Percentiles rank a stretch among this genome's conserved stretches.
These are phyloP conservation scores for Nasonia oneida DNA, from an alignment of 2,888 invertebrate genomes.

Conservation along the genomic window DNA sequence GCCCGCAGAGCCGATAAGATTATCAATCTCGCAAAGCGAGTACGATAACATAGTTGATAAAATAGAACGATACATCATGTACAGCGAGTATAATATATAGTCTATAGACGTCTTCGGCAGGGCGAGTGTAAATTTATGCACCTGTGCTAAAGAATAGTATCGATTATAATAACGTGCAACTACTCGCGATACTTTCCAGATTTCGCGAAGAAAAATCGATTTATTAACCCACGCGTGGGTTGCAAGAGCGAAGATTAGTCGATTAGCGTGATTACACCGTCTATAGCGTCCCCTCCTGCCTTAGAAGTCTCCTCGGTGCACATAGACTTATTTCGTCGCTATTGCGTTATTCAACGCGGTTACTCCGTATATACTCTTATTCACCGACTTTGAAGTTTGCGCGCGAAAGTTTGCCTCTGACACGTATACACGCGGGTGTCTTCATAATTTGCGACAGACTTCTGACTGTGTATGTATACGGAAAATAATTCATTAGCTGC, in stretches of 20 bases:
- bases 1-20: not conserved
- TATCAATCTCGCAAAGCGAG: conserved; percentile 14
- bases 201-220: not conserved
- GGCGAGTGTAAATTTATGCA: not conserved
- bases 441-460: not conserved
- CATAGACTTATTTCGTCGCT: not conserved
- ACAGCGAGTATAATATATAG: not conserved
- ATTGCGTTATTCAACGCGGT: not conserved
- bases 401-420: not conserved
- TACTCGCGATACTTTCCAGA: not conserved
- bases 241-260: not conserved
- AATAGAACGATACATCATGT: not conserved
- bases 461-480: not conserved
- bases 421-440: not conserved
- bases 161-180: not conserved
- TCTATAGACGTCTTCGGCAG: not conserved
- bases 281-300: not conserved
- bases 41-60: conserved; percentile 17
- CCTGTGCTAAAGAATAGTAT: not conserved
- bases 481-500: no score
- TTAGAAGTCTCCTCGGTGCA: not conserved
- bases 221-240: no score
- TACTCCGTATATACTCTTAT: not conserved
- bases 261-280: not conserved
- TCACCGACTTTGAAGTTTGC: not conserved